Base-by-base conservation (phyloP, 2,888 invertebrate species). In the Saturnia pavonia region DNA sequence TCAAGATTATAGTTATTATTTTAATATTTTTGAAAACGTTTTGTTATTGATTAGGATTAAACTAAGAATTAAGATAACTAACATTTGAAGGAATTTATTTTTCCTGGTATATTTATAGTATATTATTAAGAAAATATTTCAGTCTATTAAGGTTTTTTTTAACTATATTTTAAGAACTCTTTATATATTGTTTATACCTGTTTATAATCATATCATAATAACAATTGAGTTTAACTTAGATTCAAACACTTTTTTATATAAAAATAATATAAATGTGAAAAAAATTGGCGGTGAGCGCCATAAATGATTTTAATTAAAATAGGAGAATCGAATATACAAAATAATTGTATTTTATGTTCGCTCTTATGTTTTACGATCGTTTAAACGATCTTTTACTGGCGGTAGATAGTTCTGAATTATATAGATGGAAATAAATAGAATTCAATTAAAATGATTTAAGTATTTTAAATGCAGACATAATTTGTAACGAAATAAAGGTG, bases 271-370 rank as follows among this genome's bases (percentile, higher is more conserved):
- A n/a, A 0, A 11, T 22, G 54, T 2, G 2, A 22, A 22, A 60
- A 60, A 25, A 60, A 60, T 60, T 14, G 12, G 19, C 22, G 8
- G 3, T 14, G 2, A 69, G 22, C 40, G 34, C n/a, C 40, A 65
- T 66, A 66, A 65, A 69, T 69, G 22, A 69, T 40, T 8, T 27
- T 65, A 14, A 66, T 69, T 69, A 69, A 66, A 69, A 43, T 34
- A 40, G 48, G n/a, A 69, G 48, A 69, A 34, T 65, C 65, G 40
- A 69, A 69, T 69, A 43, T 66, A 66, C 25, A 65, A 69, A 51
- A 34, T 51, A 65, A 69, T 69, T 43, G 48, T 65, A 51, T 69
- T 66, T 69, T 69, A 69, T 66, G 40, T 51, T 66, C 65, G 57
- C 40, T 48, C 34, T 51, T 65, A 65, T 65, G 40, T 69, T 51